Base-by-base conservation (phyloP, 2,797 vertebrate genomes). In the Sebastes melanostomus region DNA sequence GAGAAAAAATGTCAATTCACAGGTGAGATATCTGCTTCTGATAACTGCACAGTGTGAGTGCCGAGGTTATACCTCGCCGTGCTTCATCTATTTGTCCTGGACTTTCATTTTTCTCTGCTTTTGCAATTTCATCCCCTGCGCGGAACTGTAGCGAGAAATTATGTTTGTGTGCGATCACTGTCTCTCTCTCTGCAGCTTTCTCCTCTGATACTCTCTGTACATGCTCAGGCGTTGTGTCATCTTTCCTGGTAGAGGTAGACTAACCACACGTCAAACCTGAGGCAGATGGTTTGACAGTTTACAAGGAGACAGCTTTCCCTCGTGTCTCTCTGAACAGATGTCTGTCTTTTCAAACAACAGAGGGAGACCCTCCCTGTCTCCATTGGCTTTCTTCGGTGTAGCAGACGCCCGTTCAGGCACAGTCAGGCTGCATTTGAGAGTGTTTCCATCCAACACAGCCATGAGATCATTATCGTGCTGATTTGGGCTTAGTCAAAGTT, bases 221-320 rank as follows among this genome's bases (percentile, higher is more conserved):
- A 58, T 66, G 20, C 72, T 78, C 75, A 84, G 72, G 72, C 56
- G 52, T 72, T 61, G 66, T 72, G 56, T 88, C 62, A 77, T 80
- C 68, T 78, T 61, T 90, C 73, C 77, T 83, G 78, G 78, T 83
- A 52, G 95, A 95, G 95, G 93, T 95, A 94, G 93, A 91, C 77
- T 72, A 82, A 89, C 66, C 77, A 38, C 66, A 65, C 86, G 66
- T 88, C 85, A 82, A 91, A 85, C 78, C 67, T 78, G 58, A 67
- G 61, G 38, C 67, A 77, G 68, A 67, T 81, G 78, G 66, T 87
- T 85, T 75, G 81, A 90, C 80, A 81, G 38, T 89, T 85, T 73
- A 71, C 27, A 55, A 60, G 52, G 80, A 29, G 78, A 69, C 56
- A 72, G 46, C 27, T 32, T 32, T 71, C 38, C 72, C 54, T 78